Evolutionary conservation across 2,888 invertebrate genomes (phyloP).

Genomic region (Rhopalosiphum nymphaeae): DNA sequence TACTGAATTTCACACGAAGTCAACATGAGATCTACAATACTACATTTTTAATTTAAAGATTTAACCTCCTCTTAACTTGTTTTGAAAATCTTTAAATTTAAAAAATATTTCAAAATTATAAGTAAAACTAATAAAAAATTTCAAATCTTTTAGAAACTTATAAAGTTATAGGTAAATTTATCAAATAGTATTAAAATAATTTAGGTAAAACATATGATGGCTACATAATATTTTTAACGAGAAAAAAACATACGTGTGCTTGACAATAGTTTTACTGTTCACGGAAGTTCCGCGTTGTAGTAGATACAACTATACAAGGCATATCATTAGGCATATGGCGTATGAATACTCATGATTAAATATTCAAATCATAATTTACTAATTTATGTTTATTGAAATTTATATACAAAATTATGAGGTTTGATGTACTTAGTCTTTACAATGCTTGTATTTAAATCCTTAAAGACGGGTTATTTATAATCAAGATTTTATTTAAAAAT

Average conservation of each 20-base stretch:
- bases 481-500: neutral
- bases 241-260: too few relatives aligned
- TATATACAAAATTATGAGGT: neutral
- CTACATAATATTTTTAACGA: too few relatives aligned
- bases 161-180: neutral
- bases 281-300: too few relatives aligned
- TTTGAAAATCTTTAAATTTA: neutral
- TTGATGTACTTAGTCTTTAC: neutral
- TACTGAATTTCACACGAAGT: neutral
- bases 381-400: neutral
- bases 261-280: too few relatives aligned
- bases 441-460: neutral
- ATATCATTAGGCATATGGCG: neutral
- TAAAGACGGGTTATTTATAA: neutral
- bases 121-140: neutral
- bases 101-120: neutral
- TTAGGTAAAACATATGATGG: too few relatives aligned
- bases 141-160: neutral
- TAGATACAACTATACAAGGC: too few relatives aligned
- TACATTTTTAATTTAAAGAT: neutral
- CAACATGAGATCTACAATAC: neutral
- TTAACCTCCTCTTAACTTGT: neutral
- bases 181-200: neutral
- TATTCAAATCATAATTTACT: neutral
- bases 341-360: neutral